A percentile compares a stretch with the other conserved stretches of the same genome.
phyloP scores from a whole-genome alignment of 2,113 vertebrate species.

The Antechinus flavipes region DNA sequence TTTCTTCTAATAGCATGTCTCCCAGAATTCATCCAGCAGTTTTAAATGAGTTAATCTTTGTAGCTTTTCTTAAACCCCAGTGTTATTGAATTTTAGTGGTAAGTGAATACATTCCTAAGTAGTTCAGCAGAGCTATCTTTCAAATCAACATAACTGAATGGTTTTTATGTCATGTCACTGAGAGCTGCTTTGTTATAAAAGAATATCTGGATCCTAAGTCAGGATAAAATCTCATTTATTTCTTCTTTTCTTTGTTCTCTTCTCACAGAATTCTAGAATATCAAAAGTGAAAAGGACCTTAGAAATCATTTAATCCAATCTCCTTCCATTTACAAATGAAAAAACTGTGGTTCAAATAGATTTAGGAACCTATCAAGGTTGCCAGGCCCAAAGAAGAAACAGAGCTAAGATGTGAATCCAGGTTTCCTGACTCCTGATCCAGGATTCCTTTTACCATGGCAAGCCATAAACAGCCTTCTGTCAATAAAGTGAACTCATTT shows the following conservation, averaged over 20 bases:
- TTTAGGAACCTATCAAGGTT: no score
- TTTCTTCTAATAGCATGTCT: background rate
- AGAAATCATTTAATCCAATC: background rate
- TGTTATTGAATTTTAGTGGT: background rate
- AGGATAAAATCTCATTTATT: background rate
- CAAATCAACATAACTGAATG: background rate
- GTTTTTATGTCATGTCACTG: constrained; percentile 11
- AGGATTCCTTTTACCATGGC: background rate
- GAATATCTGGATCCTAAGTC: background rate
- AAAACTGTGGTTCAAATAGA: no score
- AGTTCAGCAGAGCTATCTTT: background rate
- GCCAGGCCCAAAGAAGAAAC: no score
- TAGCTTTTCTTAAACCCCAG: background rate
- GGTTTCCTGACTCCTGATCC: no score
- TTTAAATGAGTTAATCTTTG: background rate
- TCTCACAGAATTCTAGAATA: background rate
- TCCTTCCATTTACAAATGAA: no score
- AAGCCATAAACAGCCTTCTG: background rate
- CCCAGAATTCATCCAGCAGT: background rate
- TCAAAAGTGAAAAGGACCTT: no score
- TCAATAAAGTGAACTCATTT: background rate
- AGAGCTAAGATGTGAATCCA: no score
- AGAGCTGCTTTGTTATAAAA: constrained; percentile 20
- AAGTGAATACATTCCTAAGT: background rate
- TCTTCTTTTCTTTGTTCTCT: background rate